Percentiles rank a stretch among this genome's conserved stretches.
phyloP scores from a whole-genome alignment of 2,113 vertebrate genomes.

The Poeciliopsis prolifica region DNA sequence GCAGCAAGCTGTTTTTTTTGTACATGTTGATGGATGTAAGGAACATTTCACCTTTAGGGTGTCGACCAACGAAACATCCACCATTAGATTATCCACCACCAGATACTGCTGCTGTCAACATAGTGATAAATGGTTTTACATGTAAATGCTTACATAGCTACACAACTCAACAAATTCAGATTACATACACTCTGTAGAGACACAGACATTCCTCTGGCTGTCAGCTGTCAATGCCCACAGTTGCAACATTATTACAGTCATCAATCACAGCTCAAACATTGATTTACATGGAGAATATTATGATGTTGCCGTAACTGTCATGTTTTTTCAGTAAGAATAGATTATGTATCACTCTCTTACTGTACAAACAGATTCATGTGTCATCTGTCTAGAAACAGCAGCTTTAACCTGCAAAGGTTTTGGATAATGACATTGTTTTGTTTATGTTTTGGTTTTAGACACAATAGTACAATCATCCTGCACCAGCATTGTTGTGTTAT shows the following conservation, averaged over 20 bases:
- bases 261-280: constrained; percentile 16
- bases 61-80: constrained; percentile 1
- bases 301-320: neutral
- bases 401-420: neutral
- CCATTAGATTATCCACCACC: neutral
- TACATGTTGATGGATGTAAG: neutral
- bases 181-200: neutral
- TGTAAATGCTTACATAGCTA: neutral
- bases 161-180: constrained; percentile 5
- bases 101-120: neutral
- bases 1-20: neutral
- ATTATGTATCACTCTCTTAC: neutral
- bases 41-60: neutral
- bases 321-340: neutral
- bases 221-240: constrained; percentile 3
- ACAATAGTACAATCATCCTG: neutral
- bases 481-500: too few relatives aligned
- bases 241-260: constrained; percentile 41
- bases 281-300: neutral
- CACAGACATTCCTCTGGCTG: neutral
- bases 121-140: constrained; percentile 1
- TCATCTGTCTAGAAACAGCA: neutral
- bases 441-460: neutral
- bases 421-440: neutral
- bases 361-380: neutral